phyloP scores from a whole-genome alignment of 2,888 invertebrate species.

The Patella depressa region DNA sequence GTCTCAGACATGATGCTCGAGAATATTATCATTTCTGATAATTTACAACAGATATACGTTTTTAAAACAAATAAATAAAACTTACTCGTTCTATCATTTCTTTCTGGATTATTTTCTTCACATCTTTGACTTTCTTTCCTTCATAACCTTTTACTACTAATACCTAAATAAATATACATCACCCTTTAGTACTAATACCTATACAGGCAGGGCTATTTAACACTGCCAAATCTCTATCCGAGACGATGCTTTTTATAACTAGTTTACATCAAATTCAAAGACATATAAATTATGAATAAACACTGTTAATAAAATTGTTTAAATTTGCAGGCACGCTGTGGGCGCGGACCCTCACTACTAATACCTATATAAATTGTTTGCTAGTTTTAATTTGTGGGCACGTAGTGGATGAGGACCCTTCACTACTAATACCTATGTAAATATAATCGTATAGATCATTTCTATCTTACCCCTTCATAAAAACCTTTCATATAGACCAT shows the following conservation, averaged over 20 bases:
- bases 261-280: no score
- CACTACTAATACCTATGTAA: conserved; percentile 79
- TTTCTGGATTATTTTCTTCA: conserved; percentile 90
- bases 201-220: conserved; percentile 19
- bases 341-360: conserved; percentile 86
- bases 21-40: no score
- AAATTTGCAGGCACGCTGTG: no score
- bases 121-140: conserved; percentile 93
- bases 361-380: conserved; percentile 78
- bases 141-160: conserved; percentile 89
- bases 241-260: no score
- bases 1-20: no score
- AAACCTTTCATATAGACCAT: conserved; percentile 96
- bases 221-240: no score
- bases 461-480: conserved; percentile 77
- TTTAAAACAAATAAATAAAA: not conserved
- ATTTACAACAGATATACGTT: no score
- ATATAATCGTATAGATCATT: not conserved
- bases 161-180: conserved; percentile 69
- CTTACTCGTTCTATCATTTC: conserved; percentile 77
- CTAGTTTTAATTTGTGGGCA: conserved; percentile 73
- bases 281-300: no score
- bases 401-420: conserved; percentile 79
- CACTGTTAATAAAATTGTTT: no score
- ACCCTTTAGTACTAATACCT: conserved; percentile 83